Evolutionary conservation across 2,797 vertebrate species (phyloP).

Genomic region (Notolabrus celidotus): DNA sequence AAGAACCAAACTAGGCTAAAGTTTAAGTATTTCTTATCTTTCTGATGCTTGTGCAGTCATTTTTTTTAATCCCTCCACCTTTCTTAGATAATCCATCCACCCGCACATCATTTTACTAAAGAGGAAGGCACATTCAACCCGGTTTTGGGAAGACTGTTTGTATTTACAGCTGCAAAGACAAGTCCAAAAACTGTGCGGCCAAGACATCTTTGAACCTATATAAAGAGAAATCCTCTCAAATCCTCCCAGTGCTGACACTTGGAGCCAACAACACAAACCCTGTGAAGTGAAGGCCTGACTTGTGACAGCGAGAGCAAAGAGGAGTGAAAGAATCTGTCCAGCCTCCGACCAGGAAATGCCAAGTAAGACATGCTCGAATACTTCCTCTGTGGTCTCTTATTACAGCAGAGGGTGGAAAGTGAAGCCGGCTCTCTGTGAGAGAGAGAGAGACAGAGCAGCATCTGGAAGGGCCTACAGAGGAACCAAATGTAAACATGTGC

Average conservation of each 20-base stretch:
- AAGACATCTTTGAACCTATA: conserved; percentile 5
- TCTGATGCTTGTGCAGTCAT: neutral
- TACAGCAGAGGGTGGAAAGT: conserved; percentile 64
- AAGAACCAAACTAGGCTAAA: conserved; percentile 7
- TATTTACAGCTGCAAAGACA: conserved; percentile 70
- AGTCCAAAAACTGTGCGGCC: conserved; percentile 62
- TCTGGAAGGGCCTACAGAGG: conserved; percentile 65
- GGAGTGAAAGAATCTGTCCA: conserved; percentile 62
- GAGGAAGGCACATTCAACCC: conserved; percentile 41
- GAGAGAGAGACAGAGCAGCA: conserved; percentile 52
- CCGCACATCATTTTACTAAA: too few species aligned
- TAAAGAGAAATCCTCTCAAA: conserved; percentile 27
- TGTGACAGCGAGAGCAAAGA: conserved; percentile 54
- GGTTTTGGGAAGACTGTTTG: conserved; percentile 67
- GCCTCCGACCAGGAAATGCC: conserved; percentile 77
- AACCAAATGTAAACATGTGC: conserved; percentile 60
- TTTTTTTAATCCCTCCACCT: too few species aligned
- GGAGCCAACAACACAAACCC: conserved; percentile 17
- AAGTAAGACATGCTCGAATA: conserved; percentile 72
- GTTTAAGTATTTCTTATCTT: conserved; percentile 12
- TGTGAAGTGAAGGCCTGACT: conserved; percentile 30
- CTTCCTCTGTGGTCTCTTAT: conserved; percentile 75
- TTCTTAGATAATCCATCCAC: too few species aligned
- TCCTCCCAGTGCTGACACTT: neutral
- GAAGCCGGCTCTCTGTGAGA: conserved; percentile 51